Evolutionary conservation across 1,140 invertebrate species (phyloP), one percentile per base, ranked within the genome.

Genomic region (Trypoxylus dichotomus): DNA sequence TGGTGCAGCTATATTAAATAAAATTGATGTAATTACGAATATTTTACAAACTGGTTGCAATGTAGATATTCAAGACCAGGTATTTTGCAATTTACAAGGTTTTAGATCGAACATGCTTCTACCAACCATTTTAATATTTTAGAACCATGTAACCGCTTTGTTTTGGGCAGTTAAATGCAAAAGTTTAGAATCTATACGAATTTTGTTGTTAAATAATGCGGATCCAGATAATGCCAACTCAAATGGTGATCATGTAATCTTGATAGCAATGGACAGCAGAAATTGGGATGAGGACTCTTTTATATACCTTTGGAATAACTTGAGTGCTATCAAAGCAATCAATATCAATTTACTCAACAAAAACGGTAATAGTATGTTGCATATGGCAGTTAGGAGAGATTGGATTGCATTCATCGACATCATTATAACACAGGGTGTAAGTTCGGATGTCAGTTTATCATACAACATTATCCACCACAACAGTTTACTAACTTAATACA

Each of bases 121-220:
- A 11, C 24, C 41, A 41, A 21, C 0, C 19, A 1, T 11, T 47
- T 54, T 8, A 76, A 19, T 58, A 58, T 15, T 37, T 47, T 58
- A 86, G 84, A 83, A 86, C 78, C 82, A 84, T 37, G 77, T 78
- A 10, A 84, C 85, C 0, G 81, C 85, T 6, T 75, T 87, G 15
- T 84, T 84, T 79, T 85, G 84, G 83, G 86, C 86, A 19, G 83
- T 86, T 0, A 86, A 83, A 76, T 81, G 79, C 11, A 86, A 85
- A 74, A 79, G 83, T 76, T 29, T 84, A 8, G 84, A 86, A 27
- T 84, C 86, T 78, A 83, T 86, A 13, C 80, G 85, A 37, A 80
- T 83, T 54, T 76, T 87, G 11, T 73, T 87, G 3, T 72, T 75
- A 37, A 82, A 85, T 21, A 82, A 83, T 8, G 86, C 86, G 0